Evolutionary conservation across 1,140 invertebrate genomes (phyloP), one percentile per base, ranked within the genome.

Genomic region (Drosophila chauvacae): DNA sequence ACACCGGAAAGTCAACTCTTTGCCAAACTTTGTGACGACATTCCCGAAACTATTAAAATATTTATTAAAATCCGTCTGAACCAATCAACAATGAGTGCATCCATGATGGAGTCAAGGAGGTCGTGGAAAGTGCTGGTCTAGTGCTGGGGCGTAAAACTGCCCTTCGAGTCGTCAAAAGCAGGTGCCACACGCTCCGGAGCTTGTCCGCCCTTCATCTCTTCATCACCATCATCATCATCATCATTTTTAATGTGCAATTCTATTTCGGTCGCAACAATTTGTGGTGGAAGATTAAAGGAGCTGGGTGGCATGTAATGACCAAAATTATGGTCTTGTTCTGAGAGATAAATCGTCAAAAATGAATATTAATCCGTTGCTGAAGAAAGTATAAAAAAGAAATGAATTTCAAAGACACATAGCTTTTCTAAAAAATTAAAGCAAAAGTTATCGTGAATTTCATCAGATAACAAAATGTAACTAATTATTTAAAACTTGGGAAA

Each of bases 171-270:
- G 35, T 59, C 65, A 45, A 58, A 58, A 60, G 20, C 70, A 73
- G 70, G 70, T 73, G 70, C 48, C 41, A 55, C 20, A 41, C 45
- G 5, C 5, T 26, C 16, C 1, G 64, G 16, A 61, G 20, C 65
- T 35, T 39, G 30, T 55, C 44, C 23, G 11, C 50, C 16, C 57
- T 18, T 61, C 30, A 45, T 45, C 42, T 35, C 48, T 42, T 47
- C 28, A 61, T 41, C 47, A 10, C 35, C 59, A 69, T 61, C 23
- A 16, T 65, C 33, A 45, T 61, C 63, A 62, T 77, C 83, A 79
- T 87, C 66, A 80, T 66, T 64, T 77, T 83, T 80, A 63, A 77
- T 83, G 80, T 62, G 80, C 76, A 69, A 87, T 83, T 83, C 51
- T 76, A 80, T 86, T 83, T 58, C 58, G 51, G 60, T 45, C 45